phyloP scores from a whole-genome alignment of 2,113 vertebrate genomes.

The Petromus typicus region DNA sequence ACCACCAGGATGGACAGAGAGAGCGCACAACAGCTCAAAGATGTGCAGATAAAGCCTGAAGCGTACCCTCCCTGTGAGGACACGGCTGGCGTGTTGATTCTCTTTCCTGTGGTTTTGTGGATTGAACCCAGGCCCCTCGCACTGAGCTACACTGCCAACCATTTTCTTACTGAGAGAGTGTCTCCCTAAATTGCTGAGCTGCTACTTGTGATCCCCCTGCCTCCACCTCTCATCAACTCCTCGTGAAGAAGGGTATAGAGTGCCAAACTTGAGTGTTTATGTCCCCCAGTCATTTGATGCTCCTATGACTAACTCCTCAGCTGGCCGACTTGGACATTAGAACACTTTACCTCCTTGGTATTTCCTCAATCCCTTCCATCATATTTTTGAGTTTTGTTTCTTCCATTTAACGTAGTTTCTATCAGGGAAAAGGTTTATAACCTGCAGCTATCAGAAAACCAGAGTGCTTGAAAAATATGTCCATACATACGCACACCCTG shows the following conservation, averaged over 20 bases:
- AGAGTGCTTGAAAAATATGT: not conserved
- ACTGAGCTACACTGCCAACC: not conserved
- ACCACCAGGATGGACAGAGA: not conserved
- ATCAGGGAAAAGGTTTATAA: not conserved
- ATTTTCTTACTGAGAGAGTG: not conserved
- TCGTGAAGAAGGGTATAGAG: too few species aligned
- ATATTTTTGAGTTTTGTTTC: not conserved
- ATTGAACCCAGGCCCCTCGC: not conserved
- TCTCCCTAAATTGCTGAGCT: not conserved
- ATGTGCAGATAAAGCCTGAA: not conserved
- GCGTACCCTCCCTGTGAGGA: not conserved
- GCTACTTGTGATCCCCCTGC: not conserved
- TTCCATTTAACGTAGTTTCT: not conserved
- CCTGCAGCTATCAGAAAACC: not conserved
- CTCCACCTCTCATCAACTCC: not conserved
- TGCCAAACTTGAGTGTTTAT: not conserved
- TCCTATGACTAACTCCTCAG: not conserved
- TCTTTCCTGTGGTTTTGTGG: not conserved
- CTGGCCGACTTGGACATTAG: not conserved
- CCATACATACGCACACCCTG: not conserved
- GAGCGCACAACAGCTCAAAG: rapidly evolving
- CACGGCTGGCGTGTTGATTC: too few species aligned
- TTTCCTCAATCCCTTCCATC: not conserved
- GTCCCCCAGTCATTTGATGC: not conserved
- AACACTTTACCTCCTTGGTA: not conserved